Base-by-base conservation (phyloP, 2,888 invertebrate genomes). In the Clistopyga incitator region DNA sequence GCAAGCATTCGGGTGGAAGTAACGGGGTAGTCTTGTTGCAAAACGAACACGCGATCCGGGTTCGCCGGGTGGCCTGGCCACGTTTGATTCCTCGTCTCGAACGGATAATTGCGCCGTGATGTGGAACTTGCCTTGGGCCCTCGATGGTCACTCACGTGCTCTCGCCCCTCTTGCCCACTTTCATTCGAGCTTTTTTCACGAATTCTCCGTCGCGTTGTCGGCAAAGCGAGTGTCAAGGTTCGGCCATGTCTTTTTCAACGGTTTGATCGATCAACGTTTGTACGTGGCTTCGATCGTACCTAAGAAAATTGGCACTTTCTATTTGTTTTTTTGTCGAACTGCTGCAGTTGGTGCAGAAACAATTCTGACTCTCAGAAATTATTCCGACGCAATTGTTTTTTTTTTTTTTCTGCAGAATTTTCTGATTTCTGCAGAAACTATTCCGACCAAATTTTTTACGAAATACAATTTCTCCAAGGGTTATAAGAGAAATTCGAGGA, bases 71-170 rank as follows among this genome's bases (percentile, higher is more conserved):
- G 61, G 64, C 50, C 10, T 50, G 23, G 20, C 20, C 23, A 29
- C 50, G 50, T 75, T 64, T 64, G 20, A 61, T 75, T 75, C 52
- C 34, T 75, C 75, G 61, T 52, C 50, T n/a, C 64, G 47, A 75
- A 64, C 64, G 50, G 61, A 75, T 75, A 75, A 75, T 75, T 56
- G 75, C 23, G 52, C 52, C 64, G 64, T 47, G 64, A 52, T 6
- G 75, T 11, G 64, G 50, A 64, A 52, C 47, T 47, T 64, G 34
- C 38, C 61, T 20, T 25, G 64, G 4, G 15, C 50, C 15, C 20
- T 23, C 50, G 15, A n/a, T 10, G 75, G 23, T 52, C 75, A 38
- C 38, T 38, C 23, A 34, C 38, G 75, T 38, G 34, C 64, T 34
- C 18, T 47, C 50, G n/a, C n/a, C 34, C 20, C 29, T 11, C 20